Conservation (phyloP, 2,888 invertebrate genomes). For the Cyclophora albipunctata region DNA sequence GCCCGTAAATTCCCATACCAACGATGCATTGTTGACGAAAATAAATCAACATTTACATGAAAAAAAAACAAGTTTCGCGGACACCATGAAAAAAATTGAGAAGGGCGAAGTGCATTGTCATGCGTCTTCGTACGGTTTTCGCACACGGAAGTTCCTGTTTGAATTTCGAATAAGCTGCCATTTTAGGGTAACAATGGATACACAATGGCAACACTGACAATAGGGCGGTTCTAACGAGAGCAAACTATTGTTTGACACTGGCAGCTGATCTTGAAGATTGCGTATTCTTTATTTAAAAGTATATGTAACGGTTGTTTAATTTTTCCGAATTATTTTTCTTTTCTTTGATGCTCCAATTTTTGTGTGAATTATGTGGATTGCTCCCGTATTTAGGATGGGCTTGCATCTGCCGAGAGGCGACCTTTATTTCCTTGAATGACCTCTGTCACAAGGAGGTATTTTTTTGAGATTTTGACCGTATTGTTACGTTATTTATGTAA, state of each 20-base stretch:
- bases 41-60: conserved; percentile 71
- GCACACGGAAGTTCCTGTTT: conserved; percentile 67
- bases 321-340: conserved; percentile 34
- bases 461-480: too few relatives aligned
- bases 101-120: conserved; percentile 47
- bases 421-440: conserved; percentile 6
- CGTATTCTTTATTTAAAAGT: conserved; percentile 34
- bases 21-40: conserved; percentile 64
- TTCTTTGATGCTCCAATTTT: conserved; percentile 32
- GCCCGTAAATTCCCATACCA: conserved; percentile 60
- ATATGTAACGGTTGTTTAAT: conserved; percentile 43
- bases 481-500: too few relatives aligned
- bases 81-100: conserved; percentile 36
- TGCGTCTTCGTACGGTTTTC: conserved; percentile 44
- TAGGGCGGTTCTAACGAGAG: conserved; percentile 53
- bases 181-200: conserved; percentile 53
- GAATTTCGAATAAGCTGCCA: conserved; percentile 43
- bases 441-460: not conserved
- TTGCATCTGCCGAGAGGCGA: conserved; percentile 14
- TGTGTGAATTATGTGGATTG: conserved; percentile 23
- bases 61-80: conserved; percentile 61
- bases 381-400: conserved; percentile 17
- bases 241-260: conserved; percentile 38
- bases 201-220: conserved; percentile 51
- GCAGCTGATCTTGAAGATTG: conserved; percentile 59